Evolutionary conservation across 2,113 vertebrate species (phyloP).

Genomic region (Aspiorhynchus laticeps): DNA sequence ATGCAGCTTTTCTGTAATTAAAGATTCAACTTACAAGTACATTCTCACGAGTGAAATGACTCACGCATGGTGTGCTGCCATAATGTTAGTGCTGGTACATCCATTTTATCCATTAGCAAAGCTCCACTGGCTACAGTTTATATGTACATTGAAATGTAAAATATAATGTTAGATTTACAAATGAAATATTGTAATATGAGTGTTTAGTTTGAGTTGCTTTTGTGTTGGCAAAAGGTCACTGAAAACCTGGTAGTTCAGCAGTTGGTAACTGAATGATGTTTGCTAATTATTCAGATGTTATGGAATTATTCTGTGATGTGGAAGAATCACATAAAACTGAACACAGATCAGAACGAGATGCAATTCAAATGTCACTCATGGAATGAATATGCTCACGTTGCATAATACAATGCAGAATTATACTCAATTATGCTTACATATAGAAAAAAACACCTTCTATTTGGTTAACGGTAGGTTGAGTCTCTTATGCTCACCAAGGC

Average conservation of each 20-base stretch:
- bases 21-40: conserved; percentile 23
- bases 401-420: background rate
- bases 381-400: background rate
- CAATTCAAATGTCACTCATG: background rate
- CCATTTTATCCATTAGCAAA: background rate
- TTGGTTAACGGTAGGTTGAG: background rate
- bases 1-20: conserved; percentile 8
- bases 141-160: background rate
- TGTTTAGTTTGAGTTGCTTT: background rate
- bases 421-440: background rate
- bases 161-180: background rate
- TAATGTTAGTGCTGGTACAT: conserved; percentile 4
- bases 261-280: background rate
- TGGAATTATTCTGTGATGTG: too few relatives aligned
- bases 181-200: background rate
- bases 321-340: background rate
- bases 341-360: background rate
- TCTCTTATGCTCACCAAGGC: background rate
- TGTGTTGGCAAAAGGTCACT: background rate
- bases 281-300: background rate
- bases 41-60: conserved; percentile 1
- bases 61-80: background rate
- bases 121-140: background rate
- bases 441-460: background rate
- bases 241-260: background rate